phyloP scores from a whole-genome alignment of 2,888 invertebrate species.

The Lithophane leautieri region DNA sequence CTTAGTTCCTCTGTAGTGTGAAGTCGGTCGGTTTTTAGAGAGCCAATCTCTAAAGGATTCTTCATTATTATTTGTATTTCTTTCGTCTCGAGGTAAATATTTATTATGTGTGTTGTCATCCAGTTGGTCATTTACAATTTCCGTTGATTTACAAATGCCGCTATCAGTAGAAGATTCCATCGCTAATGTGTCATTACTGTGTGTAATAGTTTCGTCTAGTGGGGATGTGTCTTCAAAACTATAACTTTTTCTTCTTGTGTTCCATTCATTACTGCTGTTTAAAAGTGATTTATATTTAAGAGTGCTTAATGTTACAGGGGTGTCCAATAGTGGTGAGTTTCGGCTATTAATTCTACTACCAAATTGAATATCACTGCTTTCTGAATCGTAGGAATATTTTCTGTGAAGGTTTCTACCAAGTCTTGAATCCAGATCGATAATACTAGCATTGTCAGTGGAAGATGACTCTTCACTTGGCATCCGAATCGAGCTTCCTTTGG shows the following conservation, averaged over 20 bases:
- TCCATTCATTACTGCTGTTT: constrained; percentile 91
- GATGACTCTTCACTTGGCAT: constrained; percentile 91
- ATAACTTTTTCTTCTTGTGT: constrained; percentile 94
- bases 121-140: constrained; percentile 88
- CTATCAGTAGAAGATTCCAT: constrained; percentile 95
- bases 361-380: constrained; percentile 78
- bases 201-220: constrained; percentile 77
- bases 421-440: constrained; percentile 84
- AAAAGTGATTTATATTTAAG: constrained; percentile 86
- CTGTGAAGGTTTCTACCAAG: constrained; percentile 76
- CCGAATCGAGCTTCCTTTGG: constrained; percentile 92
- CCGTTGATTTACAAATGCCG: constrained; percentile 93
- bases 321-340: constrained; percentile 82
- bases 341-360: constrained; percentile 75
- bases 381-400: constrained; percentile 83
- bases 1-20: constrained; percentile 75
- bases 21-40: constrained; percentile 79
- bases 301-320: constrained; percentile 82
- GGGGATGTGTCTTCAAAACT: constrained; percentile 91
- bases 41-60: constrained; percentile 87
- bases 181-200: constrained; percentile 87
- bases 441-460: constrained; percentile 86
- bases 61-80: constrained; percentile 73
- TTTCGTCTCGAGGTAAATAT: constrained; percentile 70
- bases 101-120: constrained; percentile 72